Conservation (phyloP, 35 echinoderm and acorn worm species). For the Nesometra sesokonis region DNA sequence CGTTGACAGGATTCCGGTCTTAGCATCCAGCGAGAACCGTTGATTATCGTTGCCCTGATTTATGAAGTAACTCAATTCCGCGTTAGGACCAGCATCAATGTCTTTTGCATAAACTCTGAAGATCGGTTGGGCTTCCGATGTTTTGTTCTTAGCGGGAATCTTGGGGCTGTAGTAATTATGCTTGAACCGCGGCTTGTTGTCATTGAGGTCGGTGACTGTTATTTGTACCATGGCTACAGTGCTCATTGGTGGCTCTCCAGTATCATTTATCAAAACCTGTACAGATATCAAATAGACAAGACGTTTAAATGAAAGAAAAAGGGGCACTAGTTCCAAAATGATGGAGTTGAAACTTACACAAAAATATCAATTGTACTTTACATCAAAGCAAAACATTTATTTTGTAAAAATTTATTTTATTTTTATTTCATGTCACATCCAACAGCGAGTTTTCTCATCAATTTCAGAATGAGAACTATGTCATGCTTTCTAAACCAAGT, state of each 20-base stretch:
- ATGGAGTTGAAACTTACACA: not conserved
- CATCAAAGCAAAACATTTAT: too few relatives aligned
- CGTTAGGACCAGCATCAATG: conserved; percentile 66
- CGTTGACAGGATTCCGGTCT: conserved; percentile 64
- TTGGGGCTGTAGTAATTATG: conserved; percentile 18
- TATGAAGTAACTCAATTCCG: conserved; percentile 69
- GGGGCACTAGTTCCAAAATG: not conserved
- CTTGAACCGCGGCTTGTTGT: conserved; percentile 66
- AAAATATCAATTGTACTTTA: not conserved
- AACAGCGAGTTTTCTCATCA: too few relatives aligned
- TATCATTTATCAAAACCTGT: conserved; percentile 76
- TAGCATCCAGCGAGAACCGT: conserved; percentile 58
- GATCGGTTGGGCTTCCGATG: conserved; percentile 24
- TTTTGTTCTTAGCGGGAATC: conserved; percentile 8
- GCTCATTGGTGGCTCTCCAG: conserved; percentile 47
- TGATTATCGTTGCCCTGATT: conserved; percentile 38
- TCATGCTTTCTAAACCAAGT: too few relatives aligned
- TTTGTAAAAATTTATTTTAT: too few relatives aligned
- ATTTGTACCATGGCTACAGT: conserved; percentile 64
- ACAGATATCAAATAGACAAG: not conserved
- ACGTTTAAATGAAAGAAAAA: too few relatives aligned
- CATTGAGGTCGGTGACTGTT: conserved; percentile 64
- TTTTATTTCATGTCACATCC: too few relatives aligned
- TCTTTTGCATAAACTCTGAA: conserved; percentile 51
- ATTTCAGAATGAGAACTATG: too few relatives aligned